Evolutionary conservation across 1,140 invertebrate genomes (phyloP).

Genomic region (Hylaeus volcanicus): DNA sequence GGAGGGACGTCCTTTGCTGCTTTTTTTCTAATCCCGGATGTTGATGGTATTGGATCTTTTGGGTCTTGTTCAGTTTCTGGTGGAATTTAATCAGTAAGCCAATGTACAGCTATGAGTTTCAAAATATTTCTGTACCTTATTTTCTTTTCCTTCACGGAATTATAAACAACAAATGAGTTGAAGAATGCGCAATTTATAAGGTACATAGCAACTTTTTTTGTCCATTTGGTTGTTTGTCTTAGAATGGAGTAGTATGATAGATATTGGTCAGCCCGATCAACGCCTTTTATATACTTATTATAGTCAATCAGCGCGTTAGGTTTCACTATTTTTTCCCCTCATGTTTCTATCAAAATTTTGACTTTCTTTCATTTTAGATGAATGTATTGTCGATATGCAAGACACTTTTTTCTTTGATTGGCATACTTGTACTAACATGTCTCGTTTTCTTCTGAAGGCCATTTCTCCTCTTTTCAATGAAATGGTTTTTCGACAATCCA

Average conservation of each 20-base stretch:
- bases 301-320: neutral
- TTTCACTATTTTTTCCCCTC: neutral
- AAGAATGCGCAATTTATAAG: conserved; percentile 12
- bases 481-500: neutral
- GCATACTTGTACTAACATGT: conserved; percentile 1
- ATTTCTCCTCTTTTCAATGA: neutral
- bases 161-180: conserved; percentile 6
- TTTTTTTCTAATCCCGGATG: neutral
- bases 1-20: neutral
- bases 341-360: neutral
- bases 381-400: conserved; percentile 9
- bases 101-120: too few relatives aligned
- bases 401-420: neutral
- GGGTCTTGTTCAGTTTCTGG: neutral
- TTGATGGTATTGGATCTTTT: too few relatives aligned
- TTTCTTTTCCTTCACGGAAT: conserved; percentile 3
- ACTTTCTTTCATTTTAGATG: neutral
- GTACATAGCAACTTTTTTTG: conserved; percentile 8
- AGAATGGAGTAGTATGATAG: conserved; percentile 4
- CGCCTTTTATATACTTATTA: conserved; percentile 18
- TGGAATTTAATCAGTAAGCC: too few relatives aligned
- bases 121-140: neutral
- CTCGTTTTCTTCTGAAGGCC: too few relatives aligned
- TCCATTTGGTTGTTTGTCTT: conserved; percentile 4
- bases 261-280: conserved; percentile 17